phyloP scores from a whole-genome alignment of 2,888 invertebrate species.

The Caenorhabditis afra region DNA sequence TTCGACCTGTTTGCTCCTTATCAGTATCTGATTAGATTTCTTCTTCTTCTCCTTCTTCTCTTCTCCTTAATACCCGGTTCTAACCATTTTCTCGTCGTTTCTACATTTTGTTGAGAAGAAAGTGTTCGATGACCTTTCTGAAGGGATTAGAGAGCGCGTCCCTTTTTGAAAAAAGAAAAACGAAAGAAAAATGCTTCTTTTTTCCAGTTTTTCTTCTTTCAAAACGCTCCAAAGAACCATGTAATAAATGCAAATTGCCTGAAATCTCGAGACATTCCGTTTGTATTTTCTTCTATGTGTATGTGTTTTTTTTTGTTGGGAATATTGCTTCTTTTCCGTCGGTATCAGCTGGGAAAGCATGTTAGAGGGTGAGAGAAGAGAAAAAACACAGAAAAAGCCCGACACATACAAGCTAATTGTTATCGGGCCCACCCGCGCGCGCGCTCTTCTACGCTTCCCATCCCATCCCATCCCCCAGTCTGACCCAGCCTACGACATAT shows the following conservation, averaged over 20 bases:
- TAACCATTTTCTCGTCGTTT: neutral
- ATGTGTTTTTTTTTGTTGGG: constrained; percentile 5
- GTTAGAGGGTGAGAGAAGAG: constrained; percentile 2
- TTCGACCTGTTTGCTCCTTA: constrained; percentile 21
- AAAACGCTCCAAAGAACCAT: constrained; percentile 2
- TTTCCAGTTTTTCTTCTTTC: constrained; percentile 4
- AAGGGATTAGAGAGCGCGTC: constrained; percentile 20
- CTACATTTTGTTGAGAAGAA: constrained; percentile 21
- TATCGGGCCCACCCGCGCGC: constrained; percentile 28
- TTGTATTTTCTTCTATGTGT: constrained; percentile 15
- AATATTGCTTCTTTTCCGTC: constrained; percentile 18
- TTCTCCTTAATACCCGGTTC: neutral
- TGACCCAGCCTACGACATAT: constrained; percentile 27
- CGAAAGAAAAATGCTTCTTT: constrained; percentile 9
- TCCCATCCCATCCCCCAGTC: constrained; percentile 18
- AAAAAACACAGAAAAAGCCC: constrained; percentile 29
- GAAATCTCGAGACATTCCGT: constrained; percentile 3
- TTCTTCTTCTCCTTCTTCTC: constrained; percentile 2
- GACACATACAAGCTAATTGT: constrained; percentile 49
- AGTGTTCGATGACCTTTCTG: constrained; percentile 30
- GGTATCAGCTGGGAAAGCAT: constrained; percentile 36
- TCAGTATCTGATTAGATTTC: constrained; percentile 33
- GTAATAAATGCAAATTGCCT: constrained; percentile 49
- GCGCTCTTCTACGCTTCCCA: neutral
- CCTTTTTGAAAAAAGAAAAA: constrained; percentile 12